These are phyloP conservation scores for Neogale vison DNA, from an alignment of 2,113 vertebrate genomes.

Conservation along the genomic window DNA sequence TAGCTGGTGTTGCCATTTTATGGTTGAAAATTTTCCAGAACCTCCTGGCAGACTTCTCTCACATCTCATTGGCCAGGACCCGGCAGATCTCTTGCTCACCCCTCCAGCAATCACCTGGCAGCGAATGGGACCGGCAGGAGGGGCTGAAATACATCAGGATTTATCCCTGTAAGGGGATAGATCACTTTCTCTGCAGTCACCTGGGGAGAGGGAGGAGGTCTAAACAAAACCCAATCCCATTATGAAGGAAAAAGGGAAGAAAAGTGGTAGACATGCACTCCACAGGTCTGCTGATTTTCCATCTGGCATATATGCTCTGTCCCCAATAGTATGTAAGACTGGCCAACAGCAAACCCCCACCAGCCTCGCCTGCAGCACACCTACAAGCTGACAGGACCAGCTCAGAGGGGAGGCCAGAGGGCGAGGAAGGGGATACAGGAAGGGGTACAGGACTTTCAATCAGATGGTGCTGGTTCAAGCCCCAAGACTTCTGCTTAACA, in stretches of 20 bases:
- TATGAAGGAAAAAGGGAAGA: neutral
- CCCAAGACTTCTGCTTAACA: neutral
- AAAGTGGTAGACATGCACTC: neutral
- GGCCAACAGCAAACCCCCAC: neutral
- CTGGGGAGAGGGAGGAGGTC: rapidly evolving
- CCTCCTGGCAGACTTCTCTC: neutral
- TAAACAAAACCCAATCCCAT: neutral
- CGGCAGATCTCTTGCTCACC: neutral
- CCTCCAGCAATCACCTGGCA: neutral
- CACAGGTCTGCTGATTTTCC: neutral
- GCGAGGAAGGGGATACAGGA: neutral
- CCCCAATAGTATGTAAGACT: neutral
- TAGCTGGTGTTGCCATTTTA: neutral
- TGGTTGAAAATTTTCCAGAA: neutral
- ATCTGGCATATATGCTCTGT: neutral
- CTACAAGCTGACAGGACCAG: neutral
- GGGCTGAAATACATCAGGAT: neutral
- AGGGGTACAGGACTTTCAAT: neutral
- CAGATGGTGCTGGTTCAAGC: neutral
- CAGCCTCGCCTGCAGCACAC: too few species aligned
- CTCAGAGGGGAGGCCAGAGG: neutral
- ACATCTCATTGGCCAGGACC: neutral
- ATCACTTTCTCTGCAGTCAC: neutral
- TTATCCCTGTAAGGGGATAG: neutral
- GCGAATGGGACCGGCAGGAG: neutral